These are phyloP conservation scores for Liodrosophila aerea DNA, from an alignment of 2,888 invertebrate genomes.

Conservation along the genomic window DNA sequence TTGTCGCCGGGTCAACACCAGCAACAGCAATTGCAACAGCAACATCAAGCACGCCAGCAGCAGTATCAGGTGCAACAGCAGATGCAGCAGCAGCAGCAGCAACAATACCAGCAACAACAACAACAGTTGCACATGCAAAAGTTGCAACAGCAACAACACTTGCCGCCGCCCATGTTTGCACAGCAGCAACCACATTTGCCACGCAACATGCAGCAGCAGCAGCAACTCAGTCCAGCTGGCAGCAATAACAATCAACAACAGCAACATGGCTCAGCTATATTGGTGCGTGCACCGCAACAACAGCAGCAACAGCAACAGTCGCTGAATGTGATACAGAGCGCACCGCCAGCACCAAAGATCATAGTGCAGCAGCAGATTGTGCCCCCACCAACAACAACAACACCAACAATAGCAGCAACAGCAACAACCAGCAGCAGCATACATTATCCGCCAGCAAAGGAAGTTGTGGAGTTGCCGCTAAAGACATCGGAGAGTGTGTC, in stretches of 20 bases:
- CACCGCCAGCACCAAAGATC: conserved; percentile 67
- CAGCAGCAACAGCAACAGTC: conserved; percentile 42
- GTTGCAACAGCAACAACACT: conserved; percentile 35
- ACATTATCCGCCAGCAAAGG: conserved; percentile 46
- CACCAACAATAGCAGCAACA: conserved; percentile 22
- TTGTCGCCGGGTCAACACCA: conserved; percentile 48
- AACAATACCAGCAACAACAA: conserved; percentile 30
- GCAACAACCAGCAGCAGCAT: conserved; percentile 29
- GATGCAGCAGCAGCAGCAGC: conserved; percentile 29
- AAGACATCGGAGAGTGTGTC: conserved; percentile 70
- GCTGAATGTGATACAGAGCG: conserved; percentile 75
- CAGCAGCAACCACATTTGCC: conserved; percentile 40
- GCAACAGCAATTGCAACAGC: conserved; percentile 23
- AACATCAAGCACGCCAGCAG: conserved; percentile 46
- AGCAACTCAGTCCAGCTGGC: conserved; percentile 43
- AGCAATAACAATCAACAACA: conserved; percentile 24
- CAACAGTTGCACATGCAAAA: conserved; percentile 29
- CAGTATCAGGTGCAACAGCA: conserved; percentile 40
- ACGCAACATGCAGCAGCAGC: conserved; percentile 46
- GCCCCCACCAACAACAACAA: conserved; percentile 34
- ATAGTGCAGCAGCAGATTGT: conserved; percentile 76
- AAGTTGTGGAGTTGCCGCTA: conserved; percentile 22
- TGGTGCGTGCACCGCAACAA: conserved; percentile 29
- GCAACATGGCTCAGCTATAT: conserved; percentile 16
- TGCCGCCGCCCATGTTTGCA: conserved; percentile 20